Conservation (phyloP, 2,797 vertebrate species). For the Ciconia nigra region DNA sequence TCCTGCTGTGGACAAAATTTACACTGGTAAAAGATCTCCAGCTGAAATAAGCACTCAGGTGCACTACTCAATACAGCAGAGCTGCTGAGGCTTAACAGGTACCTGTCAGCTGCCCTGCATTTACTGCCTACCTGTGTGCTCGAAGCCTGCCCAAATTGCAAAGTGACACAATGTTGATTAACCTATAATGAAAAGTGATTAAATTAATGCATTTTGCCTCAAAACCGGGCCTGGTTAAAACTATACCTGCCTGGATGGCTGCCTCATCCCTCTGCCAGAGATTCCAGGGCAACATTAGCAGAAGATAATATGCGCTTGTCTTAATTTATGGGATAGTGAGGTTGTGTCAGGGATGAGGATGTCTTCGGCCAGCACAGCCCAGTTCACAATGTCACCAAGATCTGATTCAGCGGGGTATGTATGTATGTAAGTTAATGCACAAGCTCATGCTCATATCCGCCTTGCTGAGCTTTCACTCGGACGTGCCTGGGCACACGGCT, state of each 20-base stretch:
- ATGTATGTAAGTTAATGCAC: not conserved
- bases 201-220: not conserved
- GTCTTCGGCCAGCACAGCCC: not conserved
- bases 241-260: not conserved
- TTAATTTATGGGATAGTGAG: not conserved
- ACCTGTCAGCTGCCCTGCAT: not conserved
- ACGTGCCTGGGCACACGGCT: not conserved
- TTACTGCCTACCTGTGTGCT: not conserved
- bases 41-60: not conserved
- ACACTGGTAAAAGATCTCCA: not conserved
- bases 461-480: not conserved
- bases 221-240: not conserved
- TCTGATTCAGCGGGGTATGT: not conserved
- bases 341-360: not conserved
- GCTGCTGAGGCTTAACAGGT: not conserved
- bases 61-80: not conserved
- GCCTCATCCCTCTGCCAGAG: not conserved
- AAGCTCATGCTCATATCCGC: not conserved
- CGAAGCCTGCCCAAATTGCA: not conserved
- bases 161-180: not conserved
- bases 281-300: not conserved
- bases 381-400: accelerated
- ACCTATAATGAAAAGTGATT: not conserved
- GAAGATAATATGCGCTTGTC: not conserved
- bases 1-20: not conserved